A percentile compares a stretch with the other conserved stretches of the same genome.
Evolutionary conservation across 2,888 invertebrate genomes (phyloP).

Genomic region (Leptinotarsa juncta): DNA sequence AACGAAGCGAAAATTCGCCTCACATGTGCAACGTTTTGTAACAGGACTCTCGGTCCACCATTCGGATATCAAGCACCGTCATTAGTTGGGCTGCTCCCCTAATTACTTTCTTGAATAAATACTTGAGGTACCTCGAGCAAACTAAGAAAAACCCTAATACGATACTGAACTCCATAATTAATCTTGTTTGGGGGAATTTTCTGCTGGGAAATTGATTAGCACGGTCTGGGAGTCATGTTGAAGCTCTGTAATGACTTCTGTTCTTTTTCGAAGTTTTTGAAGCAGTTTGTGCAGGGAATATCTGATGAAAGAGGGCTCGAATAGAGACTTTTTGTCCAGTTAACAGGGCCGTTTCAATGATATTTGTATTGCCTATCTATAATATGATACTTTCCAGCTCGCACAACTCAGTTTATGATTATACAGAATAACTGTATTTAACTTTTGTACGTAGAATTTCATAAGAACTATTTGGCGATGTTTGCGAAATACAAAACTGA

Average conservation of each 20-base stretch:
- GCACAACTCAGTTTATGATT: no score
- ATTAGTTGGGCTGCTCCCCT: slow-evolving; percentile 42
- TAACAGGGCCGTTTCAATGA: background rate
- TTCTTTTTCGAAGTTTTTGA: slow-evolving; percentile 17
- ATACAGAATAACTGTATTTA: no score
- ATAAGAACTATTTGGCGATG: no score
- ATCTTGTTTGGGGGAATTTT: slow-evolving; percentile 31
- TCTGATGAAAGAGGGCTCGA: slow-evolving; percentile 2
- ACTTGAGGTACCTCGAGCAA: slow-evolving; percentile 29
- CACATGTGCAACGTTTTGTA: slow-evolving; percentile 31
- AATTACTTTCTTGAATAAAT: slow-evolving; percentile 47
- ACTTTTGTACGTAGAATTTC: background rate
- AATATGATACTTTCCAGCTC: background rate
- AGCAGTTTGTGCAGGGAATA: slow-evolving; percentile 5
- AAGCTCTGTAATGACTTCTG: slow-evolving; percentile 20
- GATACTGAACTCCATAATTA: slow-evolving; percentile 36
- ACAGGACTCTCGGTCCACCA: slow-evolving; percentile 35
- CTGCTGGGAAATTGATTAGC: slow-evolving; percentile 22
- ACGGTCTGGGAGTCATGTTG: slow-evolving; percentile 18
- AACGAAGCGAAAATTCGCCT: slow-evolving; percentile 26
- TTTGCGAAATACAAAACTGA: no score
- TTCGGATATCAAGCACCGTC: slow-evolving; percentile 42
- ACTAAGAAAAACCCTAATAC: slow-evolving; percentile 36
- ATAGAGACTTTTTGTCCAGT: slow-evolving; percentile 3
- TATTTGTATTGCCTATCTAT: background rate